Base-by-base conservation (phyloP, 2,797 vertebrate genomes). In the Eremophila alpestris region DNA sequence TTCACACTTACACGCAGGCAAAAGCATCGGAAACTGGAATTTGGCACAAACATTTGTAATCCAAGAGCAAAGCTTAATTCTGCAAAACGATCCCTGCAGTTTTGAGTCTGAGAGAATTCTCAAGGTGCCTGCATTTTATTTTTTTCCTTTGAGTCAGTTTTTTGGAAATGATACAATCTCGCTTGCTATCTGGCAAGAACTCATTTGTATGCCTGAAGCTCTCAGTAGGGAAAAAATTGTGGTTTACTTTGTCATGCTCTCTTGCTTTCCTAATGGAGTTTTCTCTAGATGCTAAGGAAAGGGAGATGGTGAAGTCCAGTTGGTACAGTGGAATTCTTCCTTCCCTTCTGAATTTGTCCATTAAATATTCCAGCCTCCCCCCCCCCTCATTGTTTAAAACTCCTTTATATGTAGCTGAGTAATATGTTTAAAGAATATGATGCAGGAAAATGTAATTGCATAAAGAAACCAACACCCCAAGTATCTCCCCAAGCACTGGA, bases 201-300 rank as follows among this genome's bases (percentile, higher is more conserved):
- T 82, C 78, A 60, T 85, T 83, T 92, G 46, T 89, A 54, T 54
- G 73, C 65, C 82, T 91, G 69, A 77, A 89, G 46, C 46, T 75
- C 76, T 88, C 89, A 81, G 63, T 29, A 69, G 80, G 67, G 55
- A 83, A 68, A 69, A 83, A 83, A 58, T 16, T 51, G 82, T 81
- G 29, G 65, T 83, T 95, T 94, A 83, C 32, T 91, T 81, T 83
- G 77, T 76, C 67, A 40, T 92, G 74, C n/a, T 52, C 87, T 93
- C 71, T 92, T 83, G 76, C 77, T 89, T 93, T 92, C 86, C 73
- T 86, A 85, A 85, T 73, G 48, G 76, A 67, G 27, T 54, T 95
- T 85, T 89, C 71, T 41, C 78, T 52, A 69, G 51, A 79, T 89
- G 74, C 63, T 92, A 91, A 54, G 52, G 69, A 75, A 89, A 45